Evolutionary conservation across 2,797 vertebrate species (phyloP), one percentile per base, ranked within the genome.

Genomic region (Danio aesculapii): DNA sequence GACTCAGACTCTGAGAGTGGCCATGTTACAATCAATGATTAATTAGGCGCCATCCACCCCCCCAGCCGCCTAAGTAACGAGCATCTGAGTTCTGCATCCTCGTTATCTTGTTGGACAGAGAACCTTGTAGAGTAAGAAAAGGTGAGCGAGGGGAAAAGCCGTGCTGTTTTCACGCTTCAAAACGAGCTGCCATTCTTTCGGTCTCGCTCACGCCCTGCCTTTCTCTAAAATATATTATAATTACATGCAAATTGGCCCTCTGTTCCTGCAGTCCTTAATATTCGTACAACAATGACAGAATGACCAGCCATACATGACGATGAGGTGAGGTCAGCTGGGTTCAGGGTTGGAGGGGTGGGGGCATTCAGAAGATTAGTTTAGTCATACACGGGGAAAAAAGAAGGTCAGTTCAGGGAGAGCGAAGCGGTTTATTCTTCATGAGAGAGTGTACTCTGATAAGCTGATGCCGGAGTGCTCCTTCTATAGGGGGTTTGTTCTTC

Each of bases 21-120:
- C 92, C 90, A 85, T 92, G 93, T 94, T 94, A 93, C 92, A 94
- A 92, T 94, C 92, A 92, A 92, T 95, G 94, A 95, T 94, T 95
- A 94, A 95, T 95, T 95, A 94, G 93, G 91, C 88, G 87, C 90
- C 92, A 89, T 89, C 82, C 90, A 88, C 90, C 88, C 47, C 90
- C 69, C 84, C 63, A 89, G 90, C 85, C 85, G 81, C 88, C 87
- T 82, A 75, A 67, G 61, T 87, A 88, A 86, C 85, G 67, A 88
- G 85, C 79, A 55, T 52, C 88, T 10, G 79, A 86, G 86, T 81
- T 76, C 87, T 81, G 88, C 85, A 88, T 88, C 84, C 91, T 92
- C 85, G 92, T 94, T 94, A 92, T 93, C 91, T 91, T 77, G 72
- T 74, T 59, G 68, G 91, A 92, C 92, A 92, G 94, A 94, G 94